Conservation (phyloP, 2,888 invertebrate genomes). For the Abrostola tripartita region DNA sequence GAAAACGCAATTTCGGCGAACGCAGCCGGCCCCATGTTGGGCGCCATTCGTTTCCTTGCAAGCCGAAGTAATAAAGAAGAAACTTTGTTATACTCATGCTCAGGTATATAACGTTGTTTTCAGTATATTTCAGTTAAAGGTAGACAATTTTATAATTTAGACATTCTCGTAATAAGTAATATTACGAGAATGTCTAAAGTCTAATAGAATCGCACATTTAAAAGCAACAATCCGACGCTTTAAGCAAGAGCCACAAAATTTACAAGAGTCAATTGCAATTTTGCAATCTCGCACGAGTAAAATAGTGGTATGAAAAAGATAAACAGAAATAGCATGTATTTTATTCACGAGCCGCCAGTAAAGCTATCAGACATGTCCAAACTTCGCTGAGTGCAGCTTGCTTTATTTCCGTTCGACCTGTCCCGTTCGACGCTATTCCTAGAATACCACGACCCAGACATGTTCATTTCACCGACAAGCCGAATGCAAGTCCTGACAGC, state of each 20-base stretch:
- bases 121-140: conserved; percentile 18
- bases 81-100: conserved; percentile 47
- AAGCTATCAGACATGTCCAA: conserved; percentile 85
- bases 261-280: conserved; percentile 57
- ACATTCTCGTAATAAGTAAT: too few relatives aligned
- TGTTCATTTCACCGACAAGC: conserved; percentile 83
- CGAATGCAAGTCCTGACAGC: conserved; percentile 83
- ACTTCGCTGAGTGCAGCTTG: conserved; percentile 83
- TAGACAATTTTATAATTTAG: not conserved
- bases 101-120: conserved; percentile 45
- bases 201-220: conserved; percentile 1
- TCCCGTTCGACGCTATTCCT: conserved; percentile 83
- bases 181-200: not conserved
- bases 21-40: conserved; percentile 64
- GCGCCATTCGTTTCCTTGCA: conserved; percentile 59
- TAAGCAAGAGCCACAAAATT: conserved; percentile 30
- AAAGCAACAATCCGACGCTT: conserved; percentile 6
- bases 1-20: conserved; percentile 63
- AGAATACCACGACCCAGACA: conserved; percentile 79
- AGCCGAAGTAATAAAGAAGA: conserved; percentile 54
- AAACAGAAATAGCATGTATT: conserved; percentile 76
- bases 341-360: conserved; percentile 82
- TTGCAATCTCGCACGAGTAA: conserved; percentile 41
- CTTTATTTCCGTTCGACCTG: conserved; percentile 87
- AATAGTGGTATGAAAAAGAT: conserved; percentile 65